These are phyloP conservation scores for Diorhabda carinulata DNA, from an alignment of 1,140 invertebrate species.

Conservation along the genomic window DNA sequence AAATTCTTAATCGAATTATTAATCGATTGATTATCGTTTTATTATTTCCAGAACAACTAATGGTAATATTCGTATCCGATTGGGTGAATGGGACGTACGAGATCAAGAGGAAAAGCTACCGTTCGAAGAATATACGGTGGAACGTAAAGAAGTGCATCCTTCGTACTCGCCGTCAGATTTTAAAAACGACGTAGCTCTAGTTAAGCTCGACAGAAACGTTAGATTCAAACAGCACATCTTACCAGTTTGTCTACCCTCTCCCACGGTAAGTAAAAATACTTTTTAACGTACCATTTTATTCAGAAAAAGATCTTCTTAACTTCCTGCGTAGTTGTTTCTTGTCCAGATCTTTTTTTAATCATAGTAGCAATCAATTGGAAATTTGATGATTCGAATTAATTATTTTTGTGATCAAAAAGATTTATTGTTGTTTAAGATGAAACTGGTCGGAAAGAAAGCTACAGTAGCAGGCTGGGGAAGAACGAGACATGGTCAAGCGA, in stretches of 20 bases:
- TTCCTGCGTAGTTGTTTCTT: too few species aligned
- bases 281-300: too few species aligned
- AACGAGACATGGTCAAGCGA: slow-evolving; percentile 77
- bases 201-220: slow-evolving; percentile 74
- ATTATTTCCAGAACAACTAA: slow-evolving; percentile 64
- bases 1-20: neutral
- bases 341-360: too few species aligned
- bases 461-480: slow-evolving; percentile 89
- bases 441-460: slow-evolving; percentile 75
- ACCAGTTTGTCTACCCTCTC: slow-evolving; percentile 66
- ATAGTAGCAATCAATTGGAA: too few species aligned
- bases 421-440: slow-evolving; percentile 44
- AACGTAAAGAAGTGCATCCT: slow-evolving; percentile 85
- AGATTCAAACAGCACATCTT: slow-evolving; percentile 85
- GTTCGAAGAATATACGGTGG: slow-evolving; percentile 85
- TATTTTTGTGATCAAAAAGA: neutral
- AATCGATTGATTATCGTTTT: neutral
- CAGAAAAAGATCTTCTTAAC: too few species aligned
- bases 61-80: slow-evolving; percentile 76
- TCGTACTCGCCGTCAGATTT: slow-evolving; percentile 84
- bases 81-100: slow-evolving; percentile 89
- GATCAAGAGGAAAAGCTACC: slow-evolving; percentile 74
- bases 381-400: too few species aligned
- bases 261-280: slow-evolving; percentile 34
- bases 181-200: slow-evolving; percentile 82